Evolutionary conservation across 2,888 invertebrate genomes (phyloP).

Genomic region (Oscheius sp.): DNA sequence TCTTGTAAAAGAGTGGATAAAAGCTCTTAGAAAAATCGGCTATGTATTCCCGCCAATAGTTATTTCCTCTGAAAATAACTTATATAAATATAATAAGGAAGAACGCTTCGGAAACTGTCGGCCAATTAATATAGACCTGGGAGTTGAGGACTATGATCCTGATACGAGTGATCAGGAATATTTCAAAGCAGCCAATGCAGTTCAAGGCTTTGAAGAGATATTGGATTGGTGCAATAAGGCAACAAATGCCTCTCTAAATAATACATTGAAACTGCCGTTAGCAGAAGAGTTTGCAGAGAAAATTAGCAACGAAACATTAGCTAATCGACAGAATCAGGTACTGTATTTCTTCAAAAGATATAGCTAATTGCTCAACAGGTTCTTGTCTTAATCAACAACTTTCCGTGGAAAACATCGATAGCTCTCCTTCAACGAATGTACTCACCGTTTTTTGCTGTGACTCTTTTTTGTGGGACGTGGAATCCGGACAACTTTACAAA

Average conservation of each 20-base stretch:
- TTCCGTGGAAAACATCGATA: background rate
- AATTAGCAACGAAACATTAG: background rate
- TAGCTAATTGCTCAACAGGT: background rate
- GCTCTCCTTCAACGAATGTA: conserved; percentile 11
- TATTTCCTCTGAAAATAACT: background rate
- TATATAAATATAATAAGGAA: background rate
- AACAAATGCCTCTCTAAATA: background rate
- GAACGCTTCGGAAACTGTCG: background rate
- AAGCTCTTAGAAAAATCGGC: background rate
- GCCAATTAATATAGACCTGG: background rate
- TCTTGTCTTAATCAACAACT: background rate
- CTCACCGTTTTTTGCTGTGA: background rate
- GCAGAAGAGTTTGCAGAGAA: background rate
- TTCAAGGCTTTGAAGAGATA: background rate
- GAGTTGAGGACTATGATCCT: background rate
- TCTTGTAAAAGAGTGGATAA: background rate
- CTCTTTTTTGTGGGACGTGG: conserved; percentile 19
- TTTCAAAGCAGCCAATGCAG: background rate
- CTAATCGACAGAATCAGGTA: background rate
- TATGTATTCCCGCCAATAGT: background rate
- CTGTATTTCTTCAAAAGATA: background rate
- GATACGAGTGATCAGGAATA: background rate
- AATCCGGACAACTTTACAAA: background rate
- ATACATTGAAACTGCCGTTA: background rate
- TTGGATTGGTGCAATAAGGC: background rate